Evolutionary conservation across 64 coral and sea anemone genomes (phyloP), one percentile per base, ranked within the genome.

Genomic region (Montipora sp.): DNA sequence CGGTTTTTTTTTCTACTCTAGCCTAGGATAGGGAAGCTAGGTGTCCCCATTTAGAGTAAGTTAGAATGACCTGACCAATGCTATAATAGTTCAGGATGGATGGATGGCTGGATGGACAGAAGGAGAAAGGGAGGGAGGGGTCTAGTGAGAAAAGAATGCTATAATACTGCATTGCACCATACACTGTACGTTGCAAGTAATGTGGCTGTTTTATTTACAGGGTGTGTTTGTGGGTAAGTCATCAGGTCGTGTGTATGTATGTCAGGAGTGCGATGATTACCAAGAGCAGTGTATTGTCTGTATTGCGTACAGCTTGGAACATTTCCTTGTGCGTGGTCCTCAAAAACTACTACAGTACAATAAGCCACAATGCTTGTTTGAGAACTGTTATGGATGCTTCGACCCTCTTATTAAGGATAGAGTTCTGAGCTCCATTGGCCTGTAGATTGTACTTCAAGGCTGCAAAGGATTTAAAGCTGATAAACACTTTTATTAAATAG

Each of bases 371-470:
- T 97, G 95, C 51, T 63, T 97, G 49, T 92, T 97, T 83, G 95
- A 97, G 3, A 97, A 97, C 82, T 97, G 95, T 69, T 97, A 97
- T 83, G 95, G 95, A 8, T 97, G 95, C 84, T 97, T 97, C 89
- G 95, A 97, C 51, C 95, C 95, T 9, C 77, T 93, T 58, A 94
- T 97, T 46, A 97, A 97, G 71, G 95, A 97, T 49, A 88, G 95
- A 49, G 95, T 97, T 13, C 44, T 93, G 2, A 72, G 43, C 20
- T 93, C 91, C 24, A 93, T 93, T 27, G 91, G 91, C 16, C 47
- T 87, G 23, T 84, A 84, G 63, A 78, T 20, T 22, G 14, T 63
- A 63, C 3, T 63, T 63, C 60, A 63, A 63, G 60, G 60, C 36
- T 36, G 36, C 36, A 36, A 36, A 36, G 36, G 36, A 36, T 36